These are phyloP conservation scores for Nannobrachium achirus DNA, from an alignment of 2,113 vertebrate species.

Conservation along the genomic window DNA sequence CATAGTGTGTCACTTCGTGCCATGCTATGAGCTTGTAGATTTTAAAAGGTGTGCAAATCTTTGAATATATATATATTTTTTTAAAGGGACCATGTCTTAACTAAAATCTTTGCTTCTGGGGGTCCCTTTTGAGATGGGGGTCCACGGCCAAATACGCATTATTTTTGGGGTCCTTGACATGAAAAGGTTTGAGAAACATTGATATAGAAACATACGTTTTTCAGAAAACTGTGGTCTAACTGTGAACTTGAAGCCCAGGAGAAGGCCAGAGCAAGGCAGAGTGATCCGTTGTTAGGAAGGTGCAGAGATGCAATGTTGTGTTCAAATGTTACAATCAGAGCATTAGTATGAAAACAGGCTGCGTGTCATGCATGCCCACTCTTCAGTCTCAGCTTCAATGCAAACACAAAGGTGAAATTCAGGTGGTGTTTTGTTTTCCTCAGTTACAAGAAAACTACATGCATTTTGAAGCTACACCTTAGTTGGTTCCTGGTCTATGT, in stretches of 20 bases:
- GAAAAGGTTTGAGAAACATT: too few species aligned
- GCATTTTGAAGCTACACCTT: conserved; percentile 22
- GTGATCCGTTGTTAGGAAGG: conserved; percentile 11
- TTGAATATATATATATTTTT: too few species aligned
- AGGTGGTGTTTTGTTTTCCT: conserved; percentile 20
- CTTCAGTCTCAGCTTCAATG: conserved; percentile 1
- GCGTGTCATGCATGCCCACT: not conserved
- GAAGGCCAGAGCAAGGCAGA: not conserved
- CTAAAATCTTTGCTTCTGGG: too few species aligned
- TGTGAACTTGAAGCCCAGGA: conserved; percentile 19
- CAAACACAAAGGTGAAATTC: conserved; percentile 19
- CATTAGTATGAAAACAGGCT: conserved; percentile 27
- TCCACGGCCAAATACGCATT: too few species aligned
- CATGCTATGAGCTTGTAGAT: too few species aligned
- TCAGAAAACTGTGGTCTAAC: too few species aligned
- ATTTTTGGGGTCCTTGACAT: too few species aligned
- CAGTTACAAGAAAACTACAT: conserved; percentile 4
- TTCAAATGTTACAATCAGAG: conserved; percentile 13
- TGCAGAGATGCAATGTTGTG: conserved; percentile 1
- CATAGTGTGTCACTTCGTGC: too few species aligned
- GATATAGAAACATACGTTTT: too few species aligned
- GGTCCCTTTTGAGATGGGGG: too few species aligned
- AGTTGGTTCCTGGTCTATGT: conserved; percentile 9
- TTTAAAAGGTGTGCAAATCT: too few species aligned
- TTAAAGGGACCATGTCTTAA: too few species aligned